Base-by-base conservation (phyloP, 1,140 invertebrate species). In the Bicyclus anynana region DNA sequence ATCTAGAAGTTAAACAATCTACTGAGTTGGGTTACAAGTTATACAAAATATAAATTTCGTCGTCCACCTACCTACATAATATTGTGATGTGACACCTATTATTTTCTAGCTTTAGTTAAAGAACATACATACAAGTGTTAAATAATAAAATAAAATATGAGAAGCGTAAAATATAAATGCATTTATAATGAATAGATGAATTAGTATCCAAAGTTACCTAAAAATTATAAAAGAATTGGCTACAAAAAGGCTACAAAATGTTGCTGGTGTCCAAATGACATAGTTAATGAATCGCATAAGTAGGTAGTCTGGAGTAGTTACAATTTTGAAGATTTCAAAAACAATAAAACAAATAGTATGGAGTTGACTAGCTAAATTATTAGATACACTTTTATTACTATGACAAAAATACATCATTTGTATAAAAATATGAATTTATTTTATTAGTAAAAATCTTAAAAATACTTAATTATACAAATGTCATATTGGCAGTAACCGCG, bases 401-500 rank as follows among this genome's bases (percentile, higher is more conserved):
- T 10, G 20, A 44, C 20, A 47, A 14, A 27, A n/a, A 47, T 26
- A 16, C 74, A 71, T 68, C 67, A 77, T 77, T 70, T 74, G 69
- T 82, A 75, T 72, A 78, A 77, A 77, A 77, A 76, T 75, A 81
- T 69, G 60, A 76, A 80, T 64, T 60, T 57, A 46, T 56, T 67
- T 59, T 52, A 64, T 64, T 60, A 69, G 51, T 72, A 70, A 16
- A n/a, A 63, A 63, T 27, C 64, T 70, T 72, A 80, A 59, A 64
- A 62, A 47, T 69, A 69, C 69, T 77, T 80, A 23, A 76, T 72
- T 53, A 74, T 73, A 81, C 74, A 77, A 81, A 75, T 85, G 78
- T 84, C 79, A 82, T 83, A 81, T 80, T 86, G 81, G 80, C 83
- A 84, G 84, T 87, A 79, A 78, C 60, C 71, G 69, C 72, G 68